phyloP scores from a whole-genome alignment of 2,113 vertebrate species.

The Artemisiospiza belli region DNA sequence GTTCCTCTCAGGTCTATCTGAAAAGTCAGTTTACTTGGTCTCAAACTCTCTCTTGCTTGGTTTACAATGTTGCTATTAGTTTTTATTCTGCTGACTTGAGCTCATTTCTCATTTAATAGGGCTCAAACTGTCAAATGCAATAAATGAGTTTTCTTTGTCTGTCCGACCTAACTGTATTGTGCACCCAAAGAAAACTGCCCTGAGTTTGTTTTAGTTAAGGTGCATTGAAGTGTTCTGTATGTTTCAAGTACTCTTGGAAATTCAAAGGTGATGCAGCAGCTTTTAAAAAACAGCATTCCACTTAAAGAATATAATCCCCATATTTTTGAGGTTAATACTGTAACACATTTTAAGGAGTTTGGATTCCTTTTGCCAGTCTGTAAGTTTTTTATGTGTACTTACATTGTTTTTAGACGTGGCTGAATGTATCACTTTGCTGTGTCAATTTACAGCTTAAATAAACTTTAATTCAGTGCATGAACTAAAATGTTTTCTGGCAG shows the following conservation, averaged over 20 bases:
- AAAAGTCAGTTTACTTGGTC: neutral
- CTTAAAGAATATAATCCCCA: neutral
- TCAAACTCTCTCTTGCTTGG: neutral
- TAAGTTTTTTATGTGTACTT: neutral
- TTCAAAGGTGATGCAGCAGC: neutral
- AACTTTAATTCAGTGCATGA: neutral
- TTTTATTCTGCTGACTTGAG: neutral
- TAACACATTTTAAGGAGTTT: neutral
- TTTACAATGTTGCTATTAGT: neutral
- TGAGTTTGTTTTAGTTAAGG: neutral
- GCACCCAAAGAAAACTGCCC: neutral
- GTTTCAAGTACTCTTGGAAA: neutral
- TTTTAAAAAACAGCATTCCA: neutral
- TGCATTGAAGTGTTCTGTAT: neutral
- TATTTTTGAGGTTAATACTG: neutral
- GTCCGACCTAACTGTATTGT: neutral
- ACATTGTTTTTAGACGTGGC: neutral
- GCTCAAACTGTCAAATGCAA: neutral
- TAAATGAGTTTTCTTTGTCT: neutral
- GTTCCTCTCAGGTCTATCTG: neutral
- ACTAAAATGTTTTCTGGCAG: neutral
- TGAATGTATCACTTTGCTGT: neutral
- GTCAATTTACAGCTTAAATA: neutral
- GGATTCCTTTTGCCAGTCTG: neutral
- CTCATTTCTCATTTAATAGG: neutral